Percentiles rank a stretch among this genome's conserved stretches.
Evolutionary conservation across 2,113 vertebrate genomes (phyloP).

Genomic region (Otus sunia): DNA sequence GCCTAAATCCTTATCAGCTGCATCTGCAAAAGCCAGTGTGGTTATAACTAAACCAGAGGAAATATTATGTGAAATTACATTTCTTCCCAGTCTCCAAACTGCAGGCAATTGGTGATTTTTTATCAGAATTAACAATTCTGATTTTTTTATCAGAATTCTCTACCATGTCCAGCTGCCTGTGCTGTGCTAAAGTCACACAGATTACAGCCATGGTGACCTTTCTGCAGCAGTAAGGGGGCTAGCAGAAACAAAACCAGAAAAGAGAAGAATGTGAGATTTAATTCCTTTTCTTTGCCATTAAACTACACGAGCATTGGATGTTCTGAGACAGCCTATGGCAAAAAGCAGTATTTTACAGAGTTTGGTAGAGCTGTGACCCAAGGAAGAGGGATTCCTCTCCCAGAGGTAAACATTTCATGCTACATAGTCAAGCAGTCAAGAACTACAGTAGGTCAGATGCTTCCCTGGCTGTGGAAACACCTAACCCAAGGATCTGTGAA

Average conservation of each 20-base stretch:
- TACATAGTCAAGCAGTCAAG: neutral
- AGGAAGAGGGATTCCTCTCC: neutral
- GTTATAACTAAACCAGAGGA: neutral
- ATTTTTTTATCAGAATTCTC: neutral
- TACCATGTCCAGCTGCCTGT: neutral
- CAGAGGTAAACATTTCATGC: neutral
- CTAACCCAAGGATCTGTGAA: neutral
- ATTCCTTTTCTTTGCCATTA: neutral
- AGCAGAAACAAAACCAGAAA: neutral
- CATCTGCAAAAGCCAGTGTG: neutral
- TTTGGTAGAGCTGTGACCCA: neutral
- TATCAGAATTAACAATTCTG: neutral
- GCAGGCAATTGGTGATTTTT: neutral
- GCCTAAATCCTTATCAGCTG: neutral
- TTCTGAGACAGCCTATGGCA: neutral
- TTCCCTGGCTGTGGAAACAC: neutral
- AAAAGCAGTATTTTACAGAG: neutral
- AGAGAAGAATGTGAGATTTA: neutral
- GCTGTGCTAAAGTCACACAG: neutral
- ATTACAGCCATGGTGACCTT: neutral
- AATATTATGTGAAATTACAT: neutral
- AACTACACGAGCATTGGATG: neutral
- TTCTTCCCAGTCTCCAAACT: neutral
- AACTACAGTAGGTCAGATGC: neutral
- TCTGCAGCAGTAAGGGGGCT: neutral